These are phyloP conservation scores for Setipinna tenuifilis DNA, from an alignment of 2,797 vertebrate species.

Conservation along the genomic window DNA sequence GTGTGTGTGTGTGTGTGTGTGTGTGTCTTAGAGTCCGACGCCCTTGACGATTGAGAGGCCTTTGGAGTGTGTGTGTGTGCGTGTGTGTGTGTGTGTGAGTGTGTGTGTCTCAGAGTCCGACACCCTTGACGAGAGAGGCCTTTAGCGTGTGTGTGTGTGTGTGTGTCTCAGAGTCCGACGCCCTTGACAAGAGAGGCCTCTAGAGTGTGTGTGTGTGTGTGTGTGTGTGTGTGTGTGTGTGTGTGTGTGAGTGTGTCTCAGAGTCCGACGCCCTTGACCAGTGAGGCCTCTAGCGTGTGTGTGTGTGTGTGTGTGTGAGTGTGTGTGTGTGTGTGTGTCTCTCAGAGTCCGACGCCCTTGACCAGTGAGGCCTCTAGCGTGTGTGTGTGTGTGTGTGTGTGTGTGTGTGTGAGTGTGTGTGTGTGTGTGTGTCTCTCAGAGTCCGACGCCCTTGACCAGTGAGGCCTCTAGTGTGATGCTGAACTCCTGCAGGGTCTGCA, in stretches of 20 bases:
- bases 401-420: not conserved
- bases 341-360: conserved; percentile 77
- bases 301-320: not conserved
- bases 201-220: not conserved
- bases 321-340: conserved; percentile 33
- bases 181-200: too few relatives aligned
- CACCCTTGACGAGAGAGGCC: too few relatives aligned
- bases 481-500: conserved; percentile 98
- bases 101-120: too few relatives aligned
- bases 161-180: not conserved
- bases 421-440: conserved; percentile 64
- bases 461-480: conserved; percentile 98
- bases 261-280: too few relatives aligned
- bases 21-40: too few relatives aligned
- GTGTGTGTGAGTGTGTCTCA: conserved; percentile 25
- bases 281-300: too few relatives aligned
- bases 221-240: conserved; percentile 28
- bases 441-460: conserved; percentile 92
- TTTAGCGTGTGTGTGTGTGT: conserved; percentile 19
- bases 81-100: conserved; percentile 22
- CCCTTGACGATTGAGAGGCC: too few relatives aligned
- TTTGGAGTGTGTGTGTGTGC: not conserved
- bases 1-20: too few relatives aligned
- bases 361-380: not conserved
- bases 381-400: not conserved